These are phyloP conservation scores for Conus betulinus DNA, from an alignment of 1,140 invertebrate genomes.

Conservation along the genomic window DNA sequence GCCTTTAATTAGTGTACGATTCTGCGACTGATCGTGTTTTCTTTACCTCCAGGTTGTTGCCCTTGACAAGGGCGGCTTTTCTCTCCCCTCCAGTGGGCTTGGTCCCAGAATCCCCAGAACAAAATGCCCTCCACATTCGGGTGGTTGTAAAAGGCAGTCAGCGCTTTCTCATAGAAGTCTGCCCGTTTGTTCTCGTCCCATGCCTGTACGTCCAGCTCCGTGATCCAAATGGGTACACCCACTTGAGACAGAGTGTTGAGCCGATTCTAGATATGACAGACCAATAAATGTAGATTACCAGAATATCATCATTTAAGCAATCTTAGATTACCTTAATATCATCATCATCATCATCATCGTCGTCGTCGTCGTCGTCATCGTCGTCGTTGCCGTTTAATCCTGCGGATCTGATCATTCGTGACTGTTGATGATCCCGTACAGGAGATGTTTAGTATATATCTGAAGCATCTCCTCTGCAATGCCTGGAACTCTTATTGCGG, in stretches of 20 bases:
- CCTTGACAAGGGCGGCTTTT: conserved; percentile 19
- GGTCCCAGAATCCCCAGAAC: conserved; percentile 69
- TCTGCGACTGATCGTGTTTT: not conserved
- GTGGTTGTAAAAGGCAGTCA: conserved; percentile 62
- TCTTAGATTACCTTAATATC: too few relatives aligned
- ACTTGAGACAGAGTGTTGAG: conserved; percentile 58
- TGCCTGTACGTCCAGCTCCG: conserved; percentile 44
- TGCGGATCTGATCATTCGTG: too few relatives aligned
- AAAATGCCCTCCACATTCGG: conserved; percentile 63
- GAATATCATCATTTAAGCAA: too few relatives aligned
- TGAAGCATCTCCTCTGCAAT: too few relatives aligned
- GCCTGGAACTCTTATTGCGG: too few relatives aligned
- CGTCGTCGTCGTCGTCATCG: too few relatives aligned
- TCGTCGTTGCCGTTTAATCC: too few relatives aligned
- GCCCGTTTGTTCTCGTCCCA: conserved; percentile 42
- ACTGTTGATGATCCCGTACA: too few relatives aligned
- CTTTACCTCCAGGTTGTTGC: conserved; percentile 23
- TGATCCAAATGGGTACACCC: conserved; percentile 64
- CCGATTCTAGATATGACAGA: conserved; percentile 31
- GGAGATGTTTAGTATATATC: too few relatives aligned
- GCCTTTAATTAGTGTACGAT: too few relatives aligned
- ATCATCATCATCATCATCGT: too few relatives aligned
- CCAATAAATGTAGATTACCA: too few relatives aligned
- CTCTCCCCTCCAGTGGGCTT: conserved; percentile 27
- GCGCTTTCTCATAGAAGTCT: conserved; percentile 46